Percentiles rank a stretch among this genome's conserved stretches.
Conservation (phyloP, 2,797 vertebrate genomes). For the Myiothlypis coronata region DNA sequence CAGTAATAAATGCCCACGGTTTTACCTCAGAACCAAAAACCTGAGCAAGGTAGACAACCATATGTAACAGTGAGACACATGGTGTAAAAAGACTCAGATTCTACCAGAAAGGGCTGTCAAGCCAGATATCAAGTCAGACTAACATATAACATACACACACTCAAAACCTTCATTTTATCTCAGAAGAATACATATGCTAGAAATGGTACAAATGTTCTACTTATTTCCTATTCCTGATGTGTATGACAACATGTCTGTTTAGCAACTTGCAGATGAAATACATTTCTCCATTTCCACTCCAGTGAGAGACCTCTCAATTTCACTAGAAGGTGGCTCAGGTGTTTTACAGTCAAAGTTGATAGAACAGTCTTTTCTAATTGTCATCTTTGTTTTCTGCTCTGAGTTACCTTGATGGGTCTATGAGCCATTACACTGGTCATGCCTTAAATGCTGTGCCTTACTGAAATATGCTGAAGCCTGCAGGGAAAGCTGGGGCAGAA, state of each 20-base stretch:
- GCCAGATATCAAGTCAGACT: neutral
- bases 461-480: neutral
- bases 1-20: neutral
- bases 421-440: neutral
- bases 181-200: neutral
- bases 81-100: neutral
- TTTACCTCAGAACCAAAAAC: neutral
- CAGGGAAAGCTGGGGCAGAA: neutral
- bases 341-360: neutral
- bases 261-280: neutral
- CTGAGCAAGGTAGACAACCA: neutral
- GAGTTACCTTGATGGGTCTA: neutral
- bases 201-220: neutral
- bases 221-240: neutral
- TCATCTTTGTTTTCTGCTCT: neutral
- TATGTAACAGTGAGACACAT: neutral
- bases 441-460: neutral
- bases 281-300: neutral
- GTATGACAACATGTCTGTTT: neutral
- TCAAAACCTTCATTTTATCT: neutral
- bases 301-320: neutral
- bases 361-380: neutral
- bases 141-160: rapidly evolving
- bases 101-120: neutral
- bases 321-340: neutral